phyloP scores from a whole-genome alignment of 2,113 vertebrate genomes.

The Tringa solitaria region DNA sequence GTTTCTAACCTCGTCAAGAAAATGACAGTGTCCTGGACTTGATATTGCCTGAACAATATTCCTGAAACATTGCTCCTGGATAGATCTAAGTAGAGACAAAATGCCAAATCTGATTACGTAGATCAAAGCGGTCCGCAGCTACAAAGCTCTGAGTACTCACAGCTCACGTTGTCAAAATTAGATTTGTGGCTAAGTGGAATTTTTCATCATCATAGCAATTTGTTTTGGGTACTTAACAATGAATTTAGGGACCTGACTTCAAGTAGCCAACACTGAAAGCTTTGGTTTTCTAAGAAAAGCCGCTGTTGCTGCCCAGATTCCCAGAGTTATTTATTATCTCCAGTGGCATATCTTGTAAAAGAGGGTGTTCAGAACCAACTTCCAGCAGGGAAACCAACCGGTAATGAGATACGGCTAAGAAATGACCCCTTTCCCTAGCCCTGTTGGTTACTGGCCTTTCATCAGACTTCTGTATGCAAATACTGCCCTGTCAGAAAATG shows the following conservation, averaged over 20 bases:
- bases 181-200: constrained; percentile 39
- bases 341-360: background rate
- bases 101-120: constrained; percentile 34
- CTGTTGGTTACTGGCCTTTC: background rate
- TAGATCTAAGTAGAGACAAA: background rate
- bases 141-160: constrained; percentile 13
- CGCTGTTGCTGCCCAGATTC: background rate
- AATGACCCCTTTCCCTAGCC: background rate
- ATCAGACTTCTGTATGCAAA: constrained; percentile 23
- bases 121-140: constrained; percentile 20
- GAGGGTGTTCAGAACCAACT: background rate
- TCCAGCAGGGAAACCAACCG: background rate
- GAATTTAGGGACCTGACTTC: background rate
- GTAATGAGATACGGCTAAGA: background rate
- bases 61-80: background rate
- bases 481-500: constrained; percentile 10
- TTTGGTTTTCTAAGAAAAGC: background rate
- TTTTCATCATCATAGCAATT: constrained; percentile 21
- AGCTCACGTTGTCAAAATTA: background rate
- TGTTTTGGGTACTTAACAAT: constrained; percentile 11
- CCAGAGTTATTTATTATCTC: background rate
- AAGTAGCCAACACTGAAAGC: background rate
- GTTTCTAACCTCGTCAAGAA: background rate
- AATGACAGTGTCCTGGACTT: background rate
- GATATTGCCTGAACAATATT: background rate